These are phyloP conservation scores for Lamproptera curius DNA, from an alignment of 2,888 invertebrate species.

Conservation along the genomic window DNA sequence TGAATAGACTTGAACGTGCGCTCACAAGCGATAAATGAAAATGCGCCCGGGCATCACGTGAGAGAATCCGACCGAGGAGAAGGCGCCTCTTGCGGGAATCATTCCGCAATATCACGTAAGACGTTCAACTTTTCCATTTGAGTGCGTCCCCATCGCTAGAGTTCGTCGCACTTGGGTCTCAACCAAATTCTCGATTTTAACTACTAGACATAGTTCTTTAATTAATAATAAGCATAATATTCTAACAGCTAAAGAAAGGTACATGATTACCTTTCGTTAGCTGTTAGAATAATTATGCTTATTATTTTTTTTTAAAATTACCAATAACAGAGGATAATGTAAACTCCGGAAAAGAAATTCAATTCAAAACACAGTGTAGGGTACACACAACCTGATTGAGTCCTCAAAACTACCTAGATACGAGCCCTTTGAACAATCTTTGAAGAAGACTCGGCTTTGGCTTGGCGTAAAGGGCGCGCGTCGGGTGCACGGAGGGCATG, in stretches of 20 bases:
- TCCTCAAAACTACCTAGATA: slow-evolving; percentile 44
- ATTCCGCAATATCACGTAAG: slow-evolving; percentile 53
- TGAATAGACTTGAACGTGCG: not conserved
- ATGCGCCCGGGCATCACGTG: not conserved
- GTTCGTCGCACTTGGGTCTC: not conserved
- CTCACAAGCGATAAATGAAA: not conserved
- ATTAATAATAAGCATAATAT: too few relatives aligned
- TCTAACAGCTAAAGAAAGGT: too few relatives aligned
- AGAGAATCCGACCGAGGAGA: not conserved
- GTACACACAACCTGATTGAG: too few relatives aligned
- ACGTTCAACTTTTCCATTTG: slow-evolving; percentile 67
- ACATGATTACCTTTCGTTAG: too few relatives aligned
- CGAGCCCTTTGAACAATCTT: slow-evolving; percentile 51
- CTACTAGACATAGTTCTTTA: too few relatives aligned
- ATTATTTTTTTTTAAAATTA: too few relatives aligned
- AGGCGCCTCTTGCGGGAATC: slow-evolving; percentile 27
- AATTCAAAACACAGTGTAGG: too few relatives aligned
- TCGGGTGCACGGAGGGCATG: slow-evolving; percentile 42
- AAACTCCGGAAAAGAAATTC: too few relatives aligned
- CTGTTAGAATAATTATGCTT: too few relatives aligned
- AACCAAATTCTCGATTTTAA: too few relatives aligned
- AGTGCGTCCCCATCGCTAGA: slow-evolving; percentile 36
- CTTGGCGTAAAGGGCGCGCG: slow-evolving; percentile 39
- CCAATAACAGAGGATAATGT: too few relatives aligned
- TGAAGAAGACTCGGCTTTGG: slow-evolving; percentile 51